A percentile compares a stretch with the other conserved stretches of the same genome.
phyloP scores from a whole-genome alignment of 2,888 invertebrate species.

The Diabrotica balteata region DNA sequence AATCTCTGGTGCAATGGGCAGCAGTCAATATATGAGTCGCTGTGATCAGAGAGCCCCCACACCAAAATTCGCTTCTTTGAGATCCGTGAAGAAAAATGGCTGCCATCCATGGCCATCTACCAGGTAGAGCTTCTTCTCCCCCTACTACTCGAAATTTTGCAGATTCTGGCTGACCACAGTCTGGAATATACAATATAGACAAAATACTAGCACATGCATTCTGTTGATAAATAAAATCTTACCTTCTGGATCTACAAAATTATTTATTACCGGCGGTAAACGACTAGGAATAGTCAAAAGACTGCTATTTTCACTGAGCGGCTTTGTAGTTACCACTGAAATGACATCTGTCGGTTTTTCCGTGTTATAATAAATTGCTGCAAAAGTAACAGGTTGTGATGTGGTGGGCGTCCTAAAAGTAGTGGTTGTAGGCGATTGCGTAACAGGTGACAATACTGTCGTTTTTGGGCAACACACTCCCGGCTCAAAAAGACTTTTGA shows the following conservation, averaged over 20 bases:
- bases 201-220: too few relatives aligned
- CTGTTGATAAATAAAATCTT: constrained; percentile 39
- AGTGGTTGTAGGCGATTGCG: constrained; percentile 46
- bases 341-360: constrained; percentile 35
- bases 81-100: constrained; percentile 90
- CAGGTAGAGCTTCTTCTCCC: constrained; percentile 82
- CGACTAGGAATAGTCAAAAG: constrained; percentile 15
- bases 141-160: constrained; percentile 91
- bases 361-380: constrained; percentile 46
- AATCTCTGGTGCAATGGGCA: constrained; percentile 92
- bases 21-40: constrained; percentile 84
- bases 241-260: constrained; percentile 66
- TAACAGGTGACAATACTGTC: constrained; percentile 51
- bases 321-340: constrained; percentile 15
- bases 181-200: constrained; percentile 59
- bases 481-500: constrained; percentile 89
- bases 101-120: constrained; percentile 97
- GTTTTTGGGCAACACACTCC: constrained; percentile 87
- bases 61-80: constrained; percentile 89
- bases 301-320: constrained; percentile 2
- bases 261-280: constrained; percentile 40
- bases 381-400: constrained; percentile 40
- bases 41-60: constrained; percentile 89
- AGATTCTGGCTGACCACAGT: constrained; percentile 83
- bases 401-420: constrained; percentile 51